A percentile compares a stretch with the other conserved stretches of the same genome.
These are phyloP conservation scores for Amaurobius ferox DNA, from an alignment of 2,888 invertebrate genomes.

Conservation along the genomic window DNA sequence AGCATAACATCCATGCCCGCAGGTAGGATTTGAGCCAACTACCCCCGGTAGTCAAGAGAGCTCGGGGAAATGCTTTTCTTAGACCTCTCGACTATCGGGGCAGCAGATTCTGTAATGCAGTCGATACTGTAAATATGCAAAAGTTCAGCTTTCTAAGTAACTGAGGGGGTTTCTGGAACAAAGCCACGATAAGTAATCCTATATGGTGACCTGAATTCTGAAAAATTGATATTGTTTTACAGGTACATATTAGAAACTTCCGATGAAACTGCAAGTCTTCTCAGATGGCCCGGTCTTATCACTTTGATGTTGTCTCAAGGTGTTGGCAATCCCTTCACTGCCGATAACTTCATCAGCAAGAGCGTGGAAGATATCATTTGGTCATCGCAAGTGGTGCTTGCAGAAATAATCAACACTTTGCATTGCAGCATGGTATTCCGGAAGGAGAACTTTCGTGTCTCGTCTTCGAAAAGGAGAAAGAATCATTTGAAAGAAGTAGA, in stretches of 20 bases:
- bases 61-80: too few relatives aligned
- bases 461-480: conserved; percentile 15
- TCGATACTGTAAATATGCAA: too few relatives aligned
- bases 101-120: too few relatives aligned
- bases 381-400: conserved; percentile 49
- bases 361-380: conserved; percentile 51
- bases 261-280: conserved; percentile 22
- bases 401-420: conserved; percentile 48
- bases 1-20: too few relatives aligned
- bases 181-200: too few relatives aligned
- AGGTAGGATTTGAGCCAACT: too few relatives aligned
- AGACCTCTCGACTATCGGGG: too few relatives aligned
- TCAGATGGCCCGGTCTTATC: conserved; percentile 57
- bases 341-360: conserved; percentile 53
- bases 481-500: background rate
- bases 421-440: conserved; percentile 44
- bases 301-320: conserved; percentile 45
- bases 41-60: too few relatives aligned
- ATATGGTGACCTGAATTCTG: too few relatives aligned
- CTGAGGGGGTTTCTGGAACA: too few relatives aligned
- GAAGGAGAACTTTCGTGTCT: conserved; percentile 29
- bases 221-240: too few relatives aligned
- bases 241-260: conserved; percentile 30
- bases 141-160: too few relatives aligned
- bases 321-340: conserved; percentile 36